Evolutionary conservation across 1,140 invertebrate genomes (phyloP), one percentile per base, ranked within the genome.

Genomic region (Caenorhabditis briggsae): DNA sequence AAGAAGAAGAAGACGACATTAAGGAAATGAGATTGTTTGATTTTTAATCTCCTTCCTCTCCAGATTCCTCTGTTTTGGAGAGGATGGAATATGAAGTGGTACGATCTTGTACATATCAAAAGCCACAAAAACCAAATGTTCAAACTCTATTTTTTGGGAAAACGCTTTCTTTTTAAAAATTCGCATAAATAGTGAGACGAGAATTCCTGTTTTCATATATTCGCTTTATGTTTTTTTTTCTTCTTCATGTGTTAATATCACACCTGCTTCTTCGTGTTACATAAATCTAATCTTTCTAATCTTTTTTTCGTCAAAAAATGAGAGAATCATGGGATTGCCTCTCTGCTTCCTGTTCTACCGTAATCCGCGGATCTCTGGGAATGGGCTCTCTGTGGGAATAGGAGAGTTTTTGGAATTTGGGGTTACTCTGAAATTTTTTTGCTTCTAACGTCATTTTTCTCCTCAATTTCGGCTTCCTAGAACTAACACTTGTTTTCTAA

Each of bases 201-300:
- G 64, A 70, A 70, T 70, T 70, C 64, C 64, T 70, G 64, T 70
- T 70, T 70, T 70, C 20, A 18, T 18, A 25, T 18, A 18, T 46
- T 70, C 41, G n/a, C 14, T 70, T n/a, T 70, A 14, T 70, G 14
- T 46, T 43, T 70, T 46, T 23, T 70, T 3, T 18, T 64, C 11
- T 64, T 33, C 59, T 64, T 14, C 25, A 64, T 25, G 20, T 43
- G 56, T 59, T 59, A 59, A 70, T 70, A 70, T 70, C 64, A 70
- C 64, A 70, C 64, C 64, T 70, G 64, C 64, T 70, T 70, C 43
- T 33, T 41, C 64, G 46, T 46, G 33, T 33, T 33, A 33, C 33
- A 70, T 70, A 70, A 70, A 70, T 70, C 64, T 70, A 46, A 70
- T 70, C 64, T 70, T 70, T 9, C 64, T 70, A 70, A 70, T 70